These are phyloP conservation scores for Ramphastos sulfuratus DNA, from an alignment of 2,113 vertebrate genomes.

Conservation along the genomic window DNA sequence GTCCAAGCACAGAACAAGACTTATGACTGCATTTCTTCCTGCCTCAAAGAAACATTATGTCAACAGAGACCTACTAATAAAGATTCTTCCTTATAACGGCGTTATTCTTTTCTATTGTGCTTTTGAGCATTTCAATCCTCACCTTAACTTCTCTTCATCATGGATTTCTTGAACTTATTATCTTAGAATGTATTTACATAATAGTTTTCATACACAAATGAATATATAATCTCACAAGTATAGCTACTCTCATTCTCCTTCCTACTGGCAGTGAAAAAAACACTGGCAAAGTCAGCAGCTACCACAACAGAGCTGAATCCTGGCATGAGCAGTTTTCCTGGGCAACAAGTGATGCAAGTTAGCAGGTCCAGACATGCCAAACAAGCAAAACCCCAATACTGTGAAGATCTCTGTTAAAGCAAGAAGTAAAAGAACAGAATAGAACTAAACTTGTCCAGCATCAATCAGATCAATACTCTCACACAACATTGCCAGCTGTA, in stretches of 20 bases:
- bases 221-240: not conserved
- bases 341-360: slow-evolving; percentile 7
- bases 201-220: not conserved
- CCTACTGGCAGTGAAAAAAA: slow-evolving; percentile 19
- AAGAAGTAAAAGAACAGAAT: not conserved
- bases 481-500: not conserved
- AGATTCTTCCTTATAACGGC: not conserved
- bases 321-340: not conserved
- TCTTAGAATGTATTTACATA: not conserved
- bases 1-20: slow-evolving; percentile 9
- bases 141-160: not conserved
- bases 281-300: slow-evolving; percentile 38
- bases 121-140: not conserved
- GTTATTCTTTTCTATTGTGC: not conserved
- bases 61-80: not conserved
- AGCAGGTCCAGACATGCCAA: slow-evolving; percentile 31
- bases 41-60: slow-evolving; percentile 26
- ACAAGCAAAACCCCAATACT: not conserved
- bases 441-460: not conserved
- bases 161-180: not conserved
- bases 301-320: slow-evolving; percentile 8
- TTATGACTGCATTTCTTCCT: slow-evolving; percentile 5
- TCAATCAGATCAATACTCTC: not conserved
- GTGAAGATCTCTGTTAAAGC: not conserved
- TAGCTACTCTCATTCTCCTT: not conserved